A percentile compares a stretch with the other conserved stretches of the same genome.
These are phyloP conservation scores for Toxotes jaculatrix DNA, from an alignment of 2,113 vertebrate species.

Conservation along the genomic window DNA sequence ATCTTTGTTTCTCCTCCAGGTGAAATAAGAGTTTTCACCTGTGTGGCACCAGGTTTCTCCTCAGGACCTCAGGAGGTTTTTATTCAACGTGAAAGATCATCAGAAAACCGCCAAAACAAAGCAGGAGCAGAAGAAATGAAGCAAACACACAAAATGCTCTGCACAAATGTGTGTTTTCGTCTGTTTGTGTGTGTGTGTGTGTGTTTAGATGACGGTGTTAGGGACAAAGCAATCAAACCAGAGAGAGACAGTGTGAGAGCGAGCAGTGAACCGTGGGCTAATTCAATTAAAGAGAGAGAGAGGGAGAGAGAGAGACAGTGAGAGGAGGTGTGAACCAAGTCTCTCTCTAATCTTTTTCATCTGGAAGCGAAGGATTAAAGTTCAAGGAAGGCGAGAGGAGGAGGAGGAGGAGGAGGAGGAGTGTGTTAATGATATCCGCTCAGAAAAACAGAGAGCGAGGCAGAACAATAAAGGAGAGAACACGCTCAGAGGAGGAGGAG, in stretches of 20 bases:
- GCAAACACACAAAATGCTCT: too few relatives aligned
- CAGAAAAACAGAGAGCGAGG: neutral
- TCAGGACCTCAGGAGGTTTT: too few relatives aligned
- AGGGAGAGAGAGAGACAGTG: neutral
- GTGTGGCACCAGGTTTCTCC: too few relatives aligned
- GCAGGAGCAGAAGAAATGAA: too few relatives aligned
- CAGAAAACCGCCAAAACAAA: too few relatives aligned
- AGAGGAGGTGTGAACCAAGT: neutral
- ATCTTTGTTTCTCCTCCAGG: too few relatives aligned
- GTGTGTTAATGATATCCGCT: constrained; percentile 1
- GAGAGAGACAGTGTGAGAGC: neutral
- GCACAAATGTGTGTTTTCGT: too few relatives aligned
- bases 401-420: neutral
- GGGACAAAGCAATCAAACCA: neutral
- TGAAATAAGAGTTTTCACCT: too few relatives aligned
- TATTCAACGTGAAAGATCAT: too few relatives aligned
- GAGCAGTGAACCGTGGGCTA: neutral
- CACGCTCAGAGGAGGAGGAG: neutral
- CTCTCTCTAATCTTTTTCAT: neutral
- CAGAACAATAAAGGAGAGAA: neutral
- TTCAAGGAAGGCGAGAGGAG: neutral
- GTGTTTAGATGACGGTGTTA: neutral
- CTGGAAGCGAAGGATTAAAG: neutral
- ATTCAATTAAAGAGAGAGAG: constrained; percentile 4
- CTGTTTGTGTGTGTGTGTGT: too few relatives aligned